Evolutionary conservation across 2,888 invertebrate genomes (phyloP).

Genomic region (Helicoverpa assulta): DNA sequence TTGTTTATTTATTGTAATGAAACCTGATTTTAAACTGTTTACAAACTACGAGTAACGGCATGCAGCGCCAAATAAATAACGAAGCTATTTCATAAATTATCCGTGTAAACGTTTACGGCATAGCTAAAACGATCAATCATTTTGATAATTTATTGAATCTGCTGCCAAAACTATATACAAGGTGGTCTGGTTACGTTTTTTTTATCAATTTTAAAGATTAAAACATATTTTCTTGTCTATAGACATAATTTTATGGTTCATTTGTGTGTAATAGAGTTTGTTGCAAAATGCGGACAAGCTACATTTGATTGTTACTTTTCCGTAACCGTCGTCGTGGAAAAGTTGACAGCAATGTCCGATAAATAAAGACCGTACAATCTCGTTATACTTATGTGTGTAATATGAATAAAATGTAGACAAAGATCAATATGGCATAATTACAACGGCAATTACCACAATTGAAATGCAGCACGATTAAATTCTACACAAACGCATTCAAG

Average conservation of each 20-base stretch:
- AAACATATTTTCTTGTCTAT: no score
- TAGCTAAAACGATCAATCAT: conserved; percentile 17
- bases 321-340: background rate
- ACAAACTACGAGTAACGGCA: conserved; percentile 12
- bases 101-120: conserved; percentile 3
- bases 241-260: no score
- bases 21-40: conserved; percentile 14
- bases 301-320: no score
- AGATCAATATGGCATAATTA: conserved; percentile 57
- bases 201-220: no score
- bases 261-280: no score
- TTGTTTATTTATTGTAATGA: conserved; percentile 24
- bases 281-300: no score
- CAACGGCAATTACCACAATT: conserved; percentile 64
- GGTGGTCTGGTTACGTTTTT: no score
- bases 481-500: conserved; percentile 71
- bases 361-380: conserved; percentile 2
- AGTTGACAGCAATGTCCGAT: background rate
- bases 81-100: conserved; percentile 11
- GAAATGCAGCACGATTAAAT: conserved; percentile 69
- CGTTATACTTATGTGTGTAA: conserved; percentile 11
- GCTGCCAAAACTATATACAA: background rate
- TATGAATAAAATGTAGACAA: conserved; percentile 40
- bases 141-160: conserved; percentile 11
- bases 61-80: conserved; percentile 17